phyloP scores from a whole-genome alignment of 2,797 vertebrate genomes.

The Mormyrops attenuatus region DNA sequence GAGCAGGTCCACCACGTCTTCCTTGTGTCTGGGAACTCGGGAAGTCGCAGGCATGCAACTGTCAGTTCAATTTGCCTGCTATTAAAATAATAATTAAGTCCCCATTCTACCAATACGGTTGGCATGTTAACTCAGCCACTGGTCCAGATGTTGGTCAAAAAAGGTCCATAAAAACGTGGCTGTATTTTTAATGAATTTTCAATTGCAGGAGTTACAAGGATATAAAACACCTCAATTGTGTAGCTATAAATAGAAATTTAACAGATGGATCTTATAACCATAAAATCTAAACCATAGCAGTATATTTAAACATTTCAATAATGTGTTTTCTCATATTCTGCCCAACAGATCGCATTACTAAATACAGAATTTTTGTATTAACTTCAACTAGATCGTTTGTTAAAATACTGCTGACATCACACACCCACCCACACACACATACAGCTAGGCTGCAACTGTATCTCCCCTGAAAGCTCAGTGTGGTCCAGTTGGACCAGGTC shows the following conservation, averaged over 20 bases:
- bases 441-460: neutral
- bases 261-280: neutral
- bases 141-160: neutral
- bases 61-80: neutral
- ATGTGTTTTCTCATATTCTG: neutral
- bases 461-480: neutral
- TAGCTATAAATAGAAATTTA: neutral
- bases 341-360: neutral
- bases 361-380: neutral
- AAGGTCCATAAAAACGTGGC: neutral
- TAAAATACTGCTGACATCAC: constrained; percentile 10
- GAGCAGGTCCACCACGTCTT: neutral
- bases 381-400: neutral
- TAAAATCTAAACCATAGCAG: neutral
- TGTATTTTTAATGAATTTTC: neutral
- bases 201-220: neutral
- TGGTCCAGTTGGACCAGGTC: neutral
- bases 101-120: neutral
- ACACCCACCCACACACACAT: neutral
- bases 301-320: neutral
- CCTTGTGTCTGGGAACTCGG: neutral
- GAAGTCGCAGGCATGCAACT: neutral
- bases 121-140: neutral
- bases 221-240: neutral
- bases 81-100: neutral